Evolutionary conservation across 2,113 vertebrate genomes (phyloP), one percentile per base, ranked within the genome.

Genomic region (Onychostoma macrolepis): DNA sequence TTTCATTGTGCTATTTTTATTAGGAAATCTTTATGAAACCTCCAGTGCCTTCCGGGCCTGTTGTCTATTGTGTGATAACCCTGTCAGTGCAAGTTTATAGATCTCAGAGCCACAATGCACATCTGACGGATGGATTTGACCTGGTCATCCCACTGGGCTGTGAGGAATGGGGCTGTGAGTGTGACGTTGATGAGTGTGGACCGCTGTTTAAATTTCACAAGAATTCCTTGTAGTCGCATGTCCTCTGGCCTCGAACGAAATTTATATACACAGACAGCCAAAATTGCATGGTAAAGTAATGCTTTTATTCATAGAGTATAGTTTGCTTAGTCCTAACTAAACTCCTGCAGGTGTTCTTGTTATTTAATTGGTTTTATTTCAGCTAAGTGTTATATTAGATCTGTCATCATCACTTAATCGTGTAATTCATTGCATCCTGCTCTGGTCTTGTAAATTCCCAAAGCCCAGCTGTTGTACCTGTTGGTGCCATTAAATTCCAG

Each of bases 31-130:
- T 78, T 11, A 53, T 78, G 48, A 79, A 79, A 33, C 4, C 58
- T 24, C 15, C 41, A 24, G 81, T 71, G 30, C 65, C 48, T 71
- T 41, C 7, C 19, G 48, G 45, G 24, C 19, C 43, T 83, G 63
- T 53, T 33, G 26, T 33, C 26, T 69, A 21, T 43, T 3, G 63
- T 71, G 63, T 38, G 76, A 53, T 56, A 56, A 86, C 43, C 63
- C 85, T 78, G 74, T 67, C 85, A 86, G 81, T 69, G 19, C 43
- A 50, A 30, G 81, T 83, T 83, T 83, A 83, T 83, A 83, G 81
- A 83, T 83, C 65, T 83, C 81, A 50, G 63, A 36, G 65, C 11
- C 81, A 24, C 65, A 33, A 4, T 83, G 63, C 43, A 50, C 81
- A n/a, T 71, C 63, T 83, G 81, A 83, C 3, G 10, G 81, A 83